Evolutionary conservation across 2,888 invertebrate genomes (phyloP).

Genomic region (Ethmia dodecea): DNA sequence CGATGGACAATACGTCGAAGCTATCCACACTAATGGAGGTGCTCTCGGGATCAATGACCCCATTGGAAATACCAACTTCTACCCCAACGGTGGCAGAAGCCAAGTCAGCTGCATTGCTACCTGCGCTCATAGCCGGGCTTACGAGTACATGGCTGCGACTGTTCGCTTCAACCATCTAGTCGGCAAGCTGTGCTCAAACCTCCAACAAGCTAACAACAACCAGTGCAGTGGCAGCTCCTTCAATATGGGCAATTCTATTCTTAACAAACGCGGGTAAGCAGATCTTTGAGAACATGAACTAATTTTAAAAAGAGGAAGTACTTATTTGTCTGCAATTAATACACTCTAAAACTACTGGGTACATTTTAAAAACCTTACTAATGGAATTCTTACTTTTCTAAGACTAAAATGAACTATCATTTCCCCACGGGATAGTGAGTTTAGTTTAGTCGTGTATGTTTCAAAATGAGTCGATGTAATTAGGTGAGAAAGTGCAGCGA

Average conservation of each 20-base stretch:
- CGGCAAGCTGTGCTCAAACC: slow-evolving; percentile 36
- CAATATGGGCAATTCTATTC: slow-evolving; percentile 42
- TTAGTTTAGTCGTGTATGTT: too few relatives aligned
- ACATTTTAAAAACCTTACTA: too few relatives aligned
- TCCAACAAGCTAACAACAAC: slow-evolving; percentile 33
- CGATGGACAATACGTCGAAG: slow-evolving; percentile 49
- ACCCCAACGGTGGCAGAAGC: slow-evolving; percentile 56
- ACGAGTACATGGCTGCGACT: slow-evolving; percentile 43
- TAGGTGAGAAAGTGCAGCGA: too few relatives aligned
- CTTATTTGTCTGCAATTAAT: too few relatives aligned
- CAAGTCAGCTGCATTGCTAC: slow-evolving; percentile 55
- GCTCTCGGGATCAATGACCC: slow-evolving; percentile 46
- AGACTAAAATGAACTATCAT: too few relatives aligned
- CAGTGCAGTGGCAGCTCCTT: slow-evolving; percentile 32
- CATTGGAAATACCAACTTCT: slow-evolving; percentile 51
- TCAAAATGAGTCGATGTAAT: too few relatives aligned
- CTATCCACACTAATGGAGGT: slow-evolving; percentile 57
- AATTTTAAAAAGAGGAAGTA: too few relatives aligned
- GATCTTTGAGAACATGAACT: too few relatives aligned
- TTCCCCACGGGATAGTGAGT: too few relatives aligned
- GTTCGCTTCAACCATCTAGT: slow-evolving; percentile 41
- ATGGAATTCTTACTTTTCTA: too few relatives aligned
- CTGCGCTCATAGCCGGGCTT: slow-evolving; percentile 52
- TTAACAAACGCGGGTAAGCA: slow-evolving; percentile 34
- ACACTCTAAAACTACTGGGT: too few relatives aligned